Conservation (phyloP, 2,888 invertebrate species). For the Chymomyza fuscimana region DNA sequence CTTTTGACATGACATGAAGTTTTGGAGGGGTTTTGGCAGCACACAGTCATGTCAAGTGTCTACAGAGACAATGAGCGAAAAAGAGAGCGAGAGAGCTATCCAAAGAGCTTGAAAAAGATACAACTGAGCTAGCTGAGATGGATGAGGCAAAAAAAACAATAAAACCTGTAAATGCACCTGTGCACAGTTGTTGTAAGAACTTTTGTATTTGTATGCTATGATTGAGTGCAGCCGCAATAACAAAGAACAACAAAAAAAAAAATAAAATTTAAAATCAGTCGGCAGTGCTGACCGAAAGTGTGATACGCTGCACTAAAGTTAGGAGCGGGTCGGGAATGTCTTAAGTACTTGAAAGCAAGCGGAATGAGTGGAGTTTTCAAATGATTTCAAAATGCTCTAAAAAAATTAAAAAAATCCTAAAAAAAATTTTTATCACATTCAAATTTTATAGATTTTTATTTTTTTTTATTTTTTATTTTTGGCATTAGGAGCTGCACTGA, state of each 20-base stretch:
- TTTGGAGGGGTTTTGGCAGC: not conserved
- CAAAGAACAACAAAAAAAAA: not conserved
- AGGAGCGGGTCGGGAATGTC: too few species aligned
- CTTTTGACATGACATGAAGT: slow-evolving; percentile 41
- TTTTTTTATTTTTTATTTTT: too few species aligned
- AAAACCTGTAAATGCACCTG: slow-evolving; percentile 22
- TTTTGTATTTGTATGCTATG: slow-evolving; percentile 8
- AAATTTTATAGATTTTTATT: too few species aligned
- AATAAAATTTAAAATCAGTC: not conserved
- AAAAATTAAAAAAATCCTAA: too few species aligned
- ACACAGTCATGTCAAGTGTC: not conserved
- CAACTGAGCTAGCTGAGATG: not conserved
- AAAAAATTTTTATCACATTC: too few species aligned
- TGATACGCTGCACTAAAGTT: not conserved
- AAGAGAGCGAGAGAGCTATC: not conserved
- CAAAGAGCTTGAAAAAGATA: not conserved
- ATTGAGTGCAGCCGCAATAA: slow-evolving; percentile 1
- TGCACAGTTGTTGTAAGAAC: slow-evolving; percentile 6
- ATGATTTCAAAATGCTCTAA: too few species aligned
- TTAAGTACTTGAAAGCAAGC: too few species aligned
- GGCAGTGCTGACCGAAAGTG: not conserved
- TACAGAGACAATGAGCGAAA: not conserved
- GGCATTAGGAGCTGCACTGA: too few species aligned
- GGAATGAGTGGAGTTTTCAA: too few species aligned
- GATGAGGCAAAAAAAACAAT: slow-evolving; percentile 9